Percentiles rank a stretch among this genome's conserved stretches.
Evolutionary conservation across 2,113 vertebrate genomes (phyloP).

Genomic region (Macrotus californicus): DNA sequence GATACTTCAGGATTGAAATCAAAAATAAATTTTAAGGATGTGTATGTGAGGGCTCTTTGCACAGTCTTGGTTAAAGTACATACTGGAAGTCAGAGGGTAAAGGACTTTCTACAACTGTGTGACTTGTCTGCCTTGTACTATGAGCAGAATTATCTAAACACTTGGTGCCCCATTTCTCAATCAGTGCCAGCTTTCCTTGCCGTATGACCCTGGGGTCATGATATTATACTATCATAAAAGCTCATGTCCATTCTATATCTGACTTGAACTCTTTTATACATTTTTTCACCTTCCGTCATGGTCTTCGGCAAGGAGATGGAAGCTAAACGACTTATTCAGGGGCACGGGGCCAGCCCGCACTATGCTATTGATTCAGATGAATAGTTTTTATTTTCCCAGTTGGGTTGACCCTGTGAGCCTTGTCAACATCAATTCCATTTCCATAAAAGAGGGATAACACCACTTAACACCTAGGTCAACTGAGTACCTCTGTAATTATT

Average conservation of each 20-base stretch:
- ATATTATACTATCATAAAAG: background rate
- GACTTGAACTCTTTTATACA: background rate
- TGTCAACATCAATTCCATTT: constrained; percentile 40
- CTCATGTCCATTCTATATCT: background rate
- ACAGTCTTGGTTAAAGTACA: background rate
- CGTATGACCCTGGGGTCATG: background rate
- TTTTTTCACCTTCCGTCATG: background rate
- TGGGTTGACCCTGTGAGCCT: background rate
- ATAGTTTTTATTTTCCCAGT: constrained; percentile 32
- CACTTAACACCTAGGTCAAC: background rate
- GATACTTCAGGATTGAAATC: background rate
- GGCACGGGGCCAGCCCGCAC: background rate
- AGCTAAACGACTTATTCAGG: constrained; percentile 21
- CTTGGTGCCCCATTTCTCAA: constrained; percentile 3
- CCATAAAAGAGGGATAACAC: background rate
- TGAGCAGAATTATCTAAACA: background rate
- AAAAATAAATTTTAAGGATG: background rate
- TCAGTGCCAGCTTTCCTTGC: background rate
- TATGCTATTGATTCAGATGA: constrained; percentile 20
- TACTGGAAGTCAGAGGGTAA: background rate
- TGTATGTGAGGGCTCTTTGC: background rate
- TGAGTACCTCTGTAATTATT: background rate
- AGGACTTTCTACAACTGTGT: background rate
- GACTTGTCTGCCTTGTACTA: background rate
- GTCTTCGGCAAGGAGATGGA: background rate